Percentiles rank a stretch among this genome's conserved stretches.
Evolutionary conservation across 2,888 invertebrate genomes (phyloP).

Genomic region (Catonia carolina): DNA sequence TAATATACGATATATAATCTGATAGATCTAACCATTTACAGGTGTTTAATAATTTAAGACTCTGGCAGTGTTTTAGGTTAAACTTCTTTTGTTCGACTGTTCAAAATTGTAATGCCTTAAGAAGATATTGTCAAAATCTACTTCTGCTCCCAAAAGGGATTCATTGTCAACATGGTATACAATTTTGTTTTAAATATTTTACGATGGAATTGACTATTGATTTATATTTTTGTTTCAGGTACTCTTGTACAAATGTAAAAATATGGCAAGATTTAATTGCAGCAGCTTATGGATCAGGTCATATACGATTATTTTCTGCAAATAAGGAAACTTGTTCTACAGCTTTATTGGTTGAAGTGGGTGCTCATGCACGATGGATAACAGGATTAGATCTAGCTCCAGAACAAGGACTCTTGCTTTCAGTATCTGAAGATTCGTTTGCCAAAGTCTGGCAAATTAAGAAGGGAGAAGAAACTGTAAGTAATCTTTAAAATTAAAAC

Average conservation of each 20-base stretch:
- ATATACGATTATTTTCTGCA: constrained; percentile 35
- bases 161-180: no score
- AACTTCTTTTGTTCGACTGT: no score
- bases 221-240: constrained; percentile 25
- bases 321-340: constrained; percentile 22
- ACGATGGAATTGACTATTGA: no score
- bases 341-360: constrained; percentile 34
- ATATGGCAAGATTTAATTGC: constrained; percentile 34
- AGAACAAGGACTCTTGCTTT: constrained; percentile 31
- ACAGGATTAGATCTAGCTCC: constrained; percentile 37
- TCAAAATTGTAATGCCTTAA: no score
- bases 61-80: no score
- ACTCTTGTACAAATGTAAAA: constrained; percentile 34
- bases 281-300: constrained; percentile 37
- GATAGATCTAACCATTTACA: no score
- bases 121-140: no score
- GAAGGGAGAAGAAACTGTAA: constrained; percentile 28
- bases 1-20: no score
- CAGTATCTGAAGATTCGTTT: constrained; percentile 38
- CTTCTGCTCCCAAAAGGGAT: no score
- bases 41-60: no score
- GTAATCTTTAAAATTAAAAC: constrained; percentile 6
- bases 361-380: constrained; percentile 38
- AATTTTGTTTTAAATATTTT: no score
- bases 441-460: constrained; percentile 37